Percentiles rank a stretch among this genome's conserved stretches.
Evolutionary conservation across 2,113 vertebrate genomes (phyloP).

Genomic region (Myiozetetes cayanensis): DNA sequence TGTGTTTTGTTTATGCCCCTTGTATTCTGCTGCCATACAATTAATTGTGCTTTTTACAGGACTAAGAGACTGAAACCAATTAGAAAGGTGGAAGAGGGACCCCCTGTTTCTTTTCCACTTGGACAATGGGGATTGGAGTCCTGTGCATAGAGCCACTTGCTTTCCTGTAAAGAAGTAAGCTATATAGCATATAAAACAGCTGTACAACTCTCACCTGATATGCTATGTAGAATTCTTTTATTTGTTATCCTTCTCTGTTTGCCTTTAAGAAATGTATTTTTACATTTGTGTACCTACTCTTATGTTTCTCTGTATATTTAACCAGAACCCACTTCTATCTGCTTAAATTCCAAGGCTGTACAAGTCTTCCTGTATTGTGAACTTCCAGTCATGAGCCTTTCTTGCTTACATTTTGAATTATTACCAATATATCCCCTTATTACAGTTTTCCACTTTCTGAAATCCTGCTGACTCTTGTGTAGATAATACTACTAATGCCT

Average conservation of each 20-base stretch:
- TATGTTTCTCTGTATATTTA: not conserved
- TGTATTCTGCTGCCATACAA: not conserved
- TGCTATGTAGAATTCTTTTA: not conserved
- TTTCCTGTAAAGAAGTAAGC: not conserved
- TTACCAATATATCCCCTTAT: not conserved
- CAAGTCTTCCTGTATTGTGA: not conserved
- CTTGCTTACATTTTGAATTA: not conserved
- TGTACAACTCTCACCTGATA: not conserved
- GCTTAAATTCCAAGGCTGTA: not conserved
- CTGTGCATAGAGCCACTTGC: not conserved
- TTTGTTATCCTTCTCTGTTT: not conserved
- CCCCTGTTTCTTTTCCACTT: not conserved
- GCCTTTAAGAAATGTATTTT: not conserved
- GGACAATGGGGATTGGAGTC: not conserved
- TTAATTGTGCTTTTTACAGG: not conserved
- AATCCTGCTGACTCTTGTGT: not conserved
- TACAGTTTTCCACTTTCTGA: not conserved
- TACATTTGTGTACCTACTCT: not conserved
- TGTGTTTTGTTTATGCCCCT: not conserved
- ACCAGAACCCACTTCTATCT: not conserved
- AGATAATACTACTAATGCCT: not conserved
- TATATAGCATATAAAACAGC: not conserved
- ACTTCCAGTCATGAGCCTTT: not conserved
- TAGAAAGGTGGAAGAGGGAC: not conserved
- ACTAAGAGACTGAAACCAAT: not conserved